phyloP scores from a whole-genome alignment of 2,888 invertebrate species.

The Hirtodrosophila histrioides region DNA sequence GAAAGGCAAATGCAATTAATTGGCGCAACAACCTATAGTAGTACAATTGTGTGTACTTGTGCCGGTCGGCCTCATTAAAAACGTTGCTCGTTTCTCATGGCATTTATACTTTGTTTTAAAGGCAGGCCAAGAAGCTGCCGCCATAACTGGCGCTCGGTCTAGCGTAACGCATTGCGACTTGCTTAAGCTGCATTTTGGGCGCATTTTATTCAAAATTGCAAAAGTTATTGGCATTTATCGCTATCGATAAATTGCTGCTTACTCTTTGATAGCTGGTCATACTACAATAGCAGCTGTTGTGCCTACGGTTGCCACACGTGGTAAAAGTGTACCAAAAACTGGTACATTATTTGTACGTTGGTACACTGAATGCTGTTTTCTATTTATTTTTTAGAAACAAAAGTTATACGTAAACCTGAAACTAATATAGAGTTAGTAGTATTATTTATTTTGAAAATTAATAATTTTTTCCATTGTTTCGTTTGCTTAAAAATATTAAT shows the following conservation, averaged over 20 bases:
- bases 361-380: too few species aligned
- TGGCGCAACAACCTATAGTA: conserved; percentile 25
- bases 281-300: conserved; percentile 30
- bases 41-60: conserved; percentile 42
- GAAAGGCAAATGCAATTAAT: conserved; percentile 72
- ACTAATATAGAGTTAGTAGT: too few species aligned
- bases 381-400: too few species aligned
- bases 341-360: too few species aligned
- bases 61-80: conserved; percentile 44
- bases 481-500: too few species aligned
- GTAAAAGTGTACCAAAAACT: too few species aligned
- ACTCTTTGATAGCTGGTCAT: conserved; percentile 19
- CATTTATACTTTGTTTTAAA: conserved; percentile 46
- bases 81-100: conserved; percentile 54
- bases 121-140: conserved; percentile 40
- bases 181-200: conserved; percentile 11
- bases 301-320: neutral
- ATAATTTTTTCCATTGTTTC: too few species aligned
- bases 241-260: conserved; percentile 16
- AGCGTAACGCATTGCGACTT: conserved; percentile 49
- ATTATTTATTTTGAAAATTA: too few species aligned
- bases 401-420: too few species aligned
- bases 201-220: conserved; percentile 14
- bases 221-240: neutral
- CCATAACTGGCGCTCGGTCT: conserved; percentile 44